Conservation (phyloP, 2,888 invertebrate genomes). For the Tachystola acroxantha region DNA sequence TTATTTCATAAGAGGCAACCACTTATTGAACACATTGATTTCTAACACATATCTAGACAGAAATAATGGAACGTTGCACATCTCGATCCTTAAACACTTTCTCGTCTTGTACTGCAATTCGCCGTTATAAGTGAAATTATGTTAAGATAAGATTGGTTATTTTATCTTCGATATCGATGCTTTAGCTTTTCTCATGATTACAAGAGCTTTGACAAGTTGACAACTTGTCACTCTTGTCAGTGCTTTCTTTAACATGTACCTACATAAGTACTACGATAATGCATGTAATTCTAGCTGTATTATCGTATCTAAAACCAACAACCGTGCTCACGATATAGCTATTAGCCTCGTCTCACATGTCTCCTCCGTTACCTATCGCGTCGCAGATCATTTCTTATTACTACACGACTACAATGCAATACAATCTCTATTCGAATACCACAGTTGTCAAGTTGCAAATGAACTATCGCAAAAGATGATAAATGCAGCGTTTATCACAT, state of each 20-base stretch:
- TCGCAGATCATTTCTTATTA: conserved; percentile 2
- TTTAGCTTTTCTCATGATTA: neutral
- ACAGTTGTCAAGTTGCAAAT: neutral
- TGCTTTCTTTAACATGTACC: neutral
- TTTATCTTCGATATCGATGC: no score
- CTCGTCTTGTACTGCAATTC: no score
- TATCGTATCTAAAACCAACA: conserved; percentile 6
- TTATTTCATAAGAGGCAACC: no score
- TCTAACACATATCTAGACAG: no score
- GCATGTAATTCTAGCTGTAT: conserved; percentile 6
- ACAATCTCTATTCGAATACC: neutral
- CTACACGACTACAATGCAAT: neutral
- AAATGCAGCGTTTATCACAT: conserved; percentile 8
- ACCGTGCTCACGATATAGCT: conserved; percentile 6
- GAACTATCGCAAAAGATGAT: neutral
- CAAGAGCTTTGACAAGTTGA: neutral
- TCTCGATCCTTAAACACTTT: no score
- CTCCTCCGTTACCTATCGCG: conserved; percentile 1
- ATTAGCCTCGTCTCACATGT: conserved; percentile 7
- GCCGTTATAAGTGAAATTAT: no score
- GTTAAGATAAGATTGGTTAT: no score
- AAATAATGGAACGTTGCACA: no score
- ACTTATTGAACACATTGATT: no score
- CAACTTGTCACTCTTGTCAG: neutral
- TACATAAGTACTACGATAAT: neutral